Evolutionary conservation across 2,888 invertebrate genomes (phyloP).

Genomic region (Pandemis heparana): DNA sequence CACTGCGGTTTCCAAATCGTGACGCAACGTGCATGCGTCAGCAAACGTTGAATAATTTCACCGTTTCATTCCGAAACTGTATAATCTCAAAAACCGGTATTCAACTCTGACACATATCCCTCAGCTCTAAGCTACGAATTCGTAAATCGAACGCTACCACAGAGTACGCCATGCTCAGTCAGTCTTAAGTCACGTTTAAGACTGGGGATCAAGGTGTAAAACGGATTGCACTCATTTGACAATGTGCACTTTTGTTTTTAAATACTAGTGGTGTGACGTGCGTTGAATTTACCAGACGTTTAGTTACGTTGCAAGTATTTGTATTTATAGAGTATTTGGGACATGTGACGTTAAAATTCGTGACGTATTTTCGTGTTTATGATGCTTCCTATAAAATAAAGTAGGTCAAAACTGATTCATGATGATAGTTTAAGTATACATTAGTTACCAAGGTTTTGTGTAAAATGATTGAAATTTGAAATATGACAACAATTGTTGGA

Average conservation of each 20-base stretch:
- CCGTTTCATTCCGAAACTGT: slow-evolving; percentile 1
- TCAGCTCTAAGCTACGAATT: slow-evolving; percentile 23
- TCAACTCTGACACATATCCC: not conserved
- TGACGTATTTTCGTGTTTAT: slow-evolving; percentile 13
- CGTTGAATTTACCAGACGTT: slow-evolving; percentile 31
- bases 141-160: slow-evolving; percentile 10
- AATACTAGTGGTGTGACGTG: slow-evolving; percentile 34
- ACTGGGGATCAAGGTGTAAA: not conserved
- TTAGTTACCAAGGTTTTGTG: no score
- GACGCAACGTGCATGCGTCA: slow-evolving; percentile 39
- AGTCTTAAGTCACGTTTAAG: not conserved
- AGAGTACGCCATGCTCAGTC: not conserved
- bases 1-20: slow-evolving; percentile 34
- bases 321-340: slow-evolving; percentile 9
- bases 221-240: not conserved
- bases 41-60: slow-evolving; percentile 31
- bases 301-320: slow-evolving; percentile 36
- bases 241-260: slow-evolving; percentile 22
- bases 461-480: no score
- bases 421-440: no score
- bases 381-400: no score
- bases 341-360: slow-evolving; percentile 14
- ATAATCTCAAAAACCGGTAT: slow-evolving; percentile 27
- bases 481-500: no score
- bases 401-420: no score